These are phyloP conservation scores for Microplitis deprimator DNA, from an alignment of 2,888 invertebrate species.

Conservation along the genomic window DNA sequence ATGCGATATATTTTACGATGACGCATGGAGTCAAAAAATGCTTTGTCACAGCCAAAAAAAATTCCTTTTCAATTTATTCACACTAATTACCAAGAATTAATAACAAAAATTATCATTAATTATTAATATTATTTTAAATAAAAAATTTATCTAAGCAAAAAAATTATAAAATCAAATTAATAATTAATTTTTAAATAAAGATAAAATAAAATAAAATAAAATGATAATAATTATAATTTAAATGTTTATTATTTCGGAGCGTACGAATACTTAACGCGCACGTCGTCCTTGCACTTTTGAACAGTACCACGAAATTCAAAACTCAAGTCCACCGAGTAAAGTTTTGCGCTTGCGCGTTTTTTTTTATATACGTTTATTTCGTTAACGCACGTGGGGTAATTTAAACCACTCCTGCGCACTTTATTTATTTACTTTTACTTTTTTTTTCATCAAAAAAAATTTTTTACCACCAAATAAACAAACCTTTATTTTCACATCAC, in stretches of 20 bases:
- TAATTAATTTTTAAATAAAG: not conserved
- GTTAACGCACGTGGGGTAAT: slow-evolving; percentile 45
- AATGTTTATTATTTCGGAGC: slow-evolving; percentile 26
- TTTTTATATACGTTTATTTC: slow-evolving; percentile 36
- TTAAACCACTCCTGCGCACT: slow-evolving; percentile 19
- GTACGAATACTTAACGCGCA: slow-evolving; percentile 31
- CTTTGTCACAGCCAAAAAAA: not conserved
- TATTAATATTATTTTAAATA: no score
- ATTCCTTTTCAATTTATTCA: not conserved
- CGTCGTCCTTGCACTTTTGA: slow-evolving; percentile 17
- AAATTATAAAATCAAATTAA: not conserved
- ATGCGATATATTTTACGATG: slow-evolving; percentile 11
- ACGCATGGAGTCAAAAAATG: slow-evolving; percentile 6
- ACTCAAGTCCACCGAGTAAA: slow-evolving; percentile 48
- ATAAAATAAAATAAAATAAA: not conserved
- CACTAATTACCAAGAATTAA: not conserved
- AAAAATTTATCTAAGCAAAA: not conserved
- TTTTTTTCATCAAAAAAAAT: not conserved
- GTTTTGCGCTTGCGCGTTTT: slow-evolving; percentile 58
- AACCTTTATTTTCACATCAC: not conserved
- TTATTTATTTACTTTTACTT: not conserved
- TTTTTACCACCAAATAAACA: not conserved
- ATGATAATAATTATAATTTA: not conserved
- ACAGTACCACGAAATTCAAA: slow-evolving; percentile 57
- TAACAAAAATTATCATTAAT: not conserved